Percentiles rank a stretch among this genome's conserved stretches.
Conservation (phyloP, 2,113 vertebrate species). For the Notothenia rossii region DNA sequence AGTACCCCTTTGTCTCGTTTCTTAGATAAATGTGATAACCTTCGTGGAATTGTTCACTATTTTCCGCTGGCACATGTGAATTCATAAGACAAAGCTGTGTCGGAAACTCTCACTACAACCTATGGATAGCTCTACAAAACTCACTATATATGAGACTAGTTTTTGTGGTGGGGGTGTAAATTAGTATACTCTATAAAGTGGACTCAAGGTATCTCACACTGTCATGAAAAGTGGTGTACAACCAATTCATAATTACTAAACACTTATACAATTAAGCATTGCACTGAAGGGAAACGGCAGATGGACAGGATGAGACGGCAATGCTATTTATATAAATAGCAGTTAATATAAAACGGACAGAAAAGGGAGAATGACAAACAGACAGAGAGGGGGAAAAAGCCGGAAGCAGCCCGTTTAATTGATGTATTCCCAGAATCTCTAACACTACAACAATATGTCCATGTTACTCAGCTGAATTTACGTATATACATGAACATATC, state of each 20-base stretch:
- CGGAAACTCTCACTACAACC: no score
- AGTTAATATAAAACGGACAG: background rate
- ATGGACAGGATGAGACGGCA: background rate
- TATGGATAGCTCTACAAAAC: no score
- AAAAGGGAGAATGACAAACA: background rate
- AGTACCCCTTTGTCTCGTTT: background rate
- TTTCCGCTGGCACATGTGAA: constrained; percentile 3
- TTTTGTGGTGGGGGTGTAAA: background rate
- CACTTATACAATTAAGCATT: background rate
- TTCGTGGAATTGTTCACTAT: no score
- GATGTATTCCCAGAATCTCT: background rate
- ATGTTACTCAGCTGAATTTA: constrained; percentile 6
- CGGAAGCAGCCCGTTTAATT: background rate
- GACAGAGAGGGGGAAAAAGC: background rate
- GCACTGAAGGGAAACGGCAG: no score
- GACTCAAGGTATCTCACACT: background rate
- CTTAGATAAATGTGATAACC: background rate
- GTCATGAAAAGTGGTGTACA: background rate
- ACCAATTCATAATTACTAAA: background rate
- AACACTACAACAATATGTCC: background rate
- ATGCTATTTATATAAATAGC: background rate
- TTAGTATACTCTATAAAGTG: background rate
- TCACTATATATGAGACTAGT: background rate
- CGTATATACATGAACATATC: background rate
- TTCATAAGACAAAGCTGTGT: background rate